Evolutionary conservation across 2,797 vertebrate genomes (phyloP).

Genomic region (Adelosebastes latens): DNA sequence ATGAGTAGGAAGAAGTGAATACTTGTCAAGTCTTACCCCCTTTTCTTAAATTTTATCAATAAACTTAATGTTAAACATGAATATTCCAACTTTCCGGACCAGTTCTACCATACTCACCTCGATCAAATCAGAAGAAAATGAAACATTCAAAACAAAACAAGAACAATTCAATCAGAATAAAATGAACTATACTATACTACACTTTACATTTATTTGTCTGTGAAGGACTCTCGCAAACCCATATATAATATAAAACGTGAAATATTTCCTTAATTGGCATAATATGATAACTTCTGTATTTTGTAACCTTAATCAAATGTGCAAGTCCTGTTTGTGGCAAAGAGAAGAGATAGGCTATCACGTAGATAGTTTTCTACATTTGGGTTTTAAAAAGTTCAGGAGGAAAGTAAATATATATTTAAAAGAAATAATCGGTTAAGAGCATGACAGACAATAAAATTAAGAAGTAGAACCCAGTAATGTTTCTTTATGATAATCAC

Average conservation of each 20-base stretch:
- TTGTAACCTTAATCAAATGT: neutral
- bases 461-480: neutral
- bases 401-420: neutral
- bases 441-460: neutral
- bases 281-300: neutral
- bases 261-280: neutral
- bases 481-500: neutral
- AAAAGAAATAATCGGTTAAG: neutral
- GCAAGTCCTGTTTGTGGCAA: neutral
- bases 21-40: too few relatives aligned
- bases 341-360: neutral
- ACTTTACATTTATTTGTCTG: neutral
- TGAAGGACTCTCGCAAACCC: neutral
- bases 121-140: too few relatives aligned
- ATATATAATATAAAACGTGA: neutral
- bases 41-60: too few relatives aligned
- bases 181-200: too few relatives aligned
- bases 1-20: too few relatives aligned
- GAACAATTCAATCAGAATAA: too few relatives aligned
- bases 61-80: too few relatives aligned
- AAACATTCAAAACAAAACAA: too few relatives aligned
- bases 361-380: neutral
- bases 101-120: too few relatives aligned
- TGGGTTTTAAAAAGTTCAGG: neutral
- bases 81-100: too few relatives aligned